Percentiles rank a stretch among this genome's conserved stretches.
Evolutionary conservation across 35 echinoderm and acorn worm genomes (phyloP).

Genomic region (Ophioderma brevispina): DNA sequence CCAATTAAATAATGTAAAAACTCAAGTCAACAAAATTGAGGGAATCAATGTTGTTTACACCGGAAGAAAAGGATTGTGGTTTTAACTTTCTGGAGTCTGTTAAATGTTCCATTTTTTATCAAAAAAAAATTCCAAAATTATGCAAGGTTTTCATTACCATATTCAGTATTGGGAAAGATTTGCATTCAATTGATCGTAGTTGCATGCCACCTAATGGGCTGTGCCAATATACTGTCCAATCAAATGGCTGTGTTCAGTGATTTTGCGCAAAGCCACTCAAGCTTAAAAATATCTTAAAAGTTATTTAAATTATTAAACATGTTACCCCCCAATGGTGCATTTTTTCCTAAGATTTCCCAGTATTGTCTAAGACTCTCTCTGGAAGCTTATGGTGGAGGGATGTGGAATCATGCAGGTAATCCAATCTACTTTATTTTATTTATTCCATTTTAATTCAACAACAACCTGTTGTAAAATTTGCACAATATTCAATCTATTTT

Average conservation of each 20-base stretch:
- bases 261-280: not conserved
- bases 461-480: not conserved
- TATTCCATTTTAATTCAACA: not conserved
- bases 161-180: too few relatives aligned
- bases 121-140: too few relatives aligned
- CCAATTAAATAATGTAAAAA: too few relatives aligned
- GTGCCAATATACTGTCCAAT: too few relatives aligned
- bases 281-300: not conserved
- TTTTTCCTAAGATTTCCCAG: conserved; percentile 71
- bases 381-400: conserved; percentile 86
- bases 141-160: too few relatives aligned
- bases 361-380: conserved; percentile 74
- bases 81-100: too few relatives aligned
- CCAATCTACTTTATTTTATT: not conserved
- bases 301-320: not conserved
- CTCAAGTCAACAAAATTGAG: too few relatives aligned
- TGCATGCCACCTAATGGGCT: too few relatives aligned
- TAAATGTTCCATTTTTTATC: too few relatives aligned
- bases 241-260: not conserved
- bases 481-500: not conserved
- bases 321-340: not conserved
- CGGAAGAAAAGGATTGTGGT: too few relatives aligned
- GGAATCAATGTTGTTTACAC: too few relatives aligned
- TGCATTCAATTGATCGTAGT: too few relatives aligned
- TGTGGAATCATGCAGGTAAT: conserved; percentile 96